Evolutionary conservation across 2,888 invertebrate species (phyloP).

Genomic region (Lampropteryx suffumata): DNA sequence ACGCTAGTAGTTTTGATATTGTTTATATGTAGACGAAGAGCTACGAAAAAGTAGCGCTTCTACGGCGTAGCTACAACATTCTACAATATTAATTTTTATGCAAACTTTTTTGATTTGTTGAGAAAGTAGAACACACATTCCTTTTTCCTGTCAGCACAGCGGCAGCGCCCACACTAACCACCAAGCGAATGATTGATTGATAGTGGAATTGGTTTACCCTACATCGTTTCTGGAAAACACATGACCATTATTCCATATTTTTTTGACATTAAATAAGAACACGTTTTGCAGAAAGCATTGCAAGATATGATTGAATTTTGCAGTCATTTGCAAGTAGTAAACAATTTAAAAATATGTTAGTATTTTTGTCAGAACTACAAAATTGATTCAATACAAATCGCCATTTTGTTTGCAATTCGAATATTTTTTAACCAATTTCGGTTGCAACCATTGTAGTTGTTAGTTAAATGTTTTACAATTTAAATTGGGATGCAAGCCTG

Average conservation of each 20-base stretch:
- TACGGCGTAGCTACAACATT: neutral
- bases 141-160: neutral
- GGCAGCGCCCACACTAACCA: neutral
- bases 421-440: constrained; percentile 6
- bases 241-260: neutral
- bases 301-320: too few species aligned
- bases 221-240: neutral
- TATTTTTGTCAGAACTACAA: neutral
- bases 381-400: constrained; percentile 4
- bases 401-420: constrained; percentile 7
- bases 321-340: too few species aligned
- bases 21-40: too few species aligned
- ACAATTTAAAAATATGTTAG: neutral
- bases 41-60: neutral
- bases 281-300: too few species aligned
- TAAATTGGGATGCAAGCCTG: constrained; percentile 16
- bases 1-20: too few species aligned
- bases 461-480: constrained; percentile 18
- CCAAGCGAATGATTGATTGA: constrained; percentile 7
- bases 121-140: neutral
- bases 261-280: neutral
- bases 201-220: constrained; percentile 6
- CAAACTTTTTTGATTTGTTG: neutral
- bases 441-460: constrained; percentile 6
- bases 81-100: neutral